Base-by-base conservation (phyloP, 2,113 vertebrate species). In the Lophius piscatorius region DNA sequence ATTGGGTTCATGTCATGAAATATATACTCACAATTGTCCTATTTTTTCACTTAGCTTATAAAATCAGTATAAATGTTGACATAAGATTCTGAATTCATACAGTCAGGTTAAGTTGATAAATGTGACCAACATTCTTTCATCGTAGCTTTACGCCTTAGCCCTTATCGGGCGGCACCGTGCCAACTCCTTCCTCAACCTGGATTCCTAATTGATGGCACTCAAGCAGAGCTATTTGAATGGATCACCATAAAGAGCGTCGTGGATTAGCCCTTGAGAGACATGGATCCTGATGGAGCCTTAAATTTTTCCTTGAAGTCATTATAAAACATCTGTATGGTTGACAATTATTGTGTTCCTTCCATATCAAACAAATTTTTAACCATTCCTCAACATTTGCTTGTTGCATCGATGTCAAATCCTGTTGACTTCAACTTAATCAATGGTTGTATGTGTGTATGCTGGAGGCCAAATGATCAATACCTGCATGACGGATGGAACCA, bases 191-290 rank as follows among this genome's bases (percentile, higher is more conserved):
- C 44, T 76, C 76, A 81, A 68, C 70, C 61, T 67, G 40, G 48
- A 78, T 65, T 57, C 70, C 41, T 87, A 85, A 89, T 89, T 80
- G 74, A 88, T 87, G 81, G 61, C 69, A 78, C 76, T 72, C 40
- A 56, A 72, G 65, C 79, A 78, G 88, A 87, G 79, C 82, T 80
- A 84, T 88, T 88, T 89, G 82, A 87, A 87, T 83, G 84, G 84
- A 89, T 88, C 87, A 87, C 70, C 8, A 52, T 73, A 84, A 81
- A 83, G 76, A 88, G 73, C 71, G 81, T 82, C 60, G 66, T 74
- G 80, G 86, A 88, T 90, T 79, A 87, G 74, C 74, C 67, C 26
- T 56, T 4, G 23, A 74, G 67, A 69, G 78, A 76, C 75, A 78
- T 57, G 44, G 78, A 85, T 85, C 80, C 74, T 9, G 9, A 21